These are phyloP conservation scores for Latrodectus elegans DNA, from an alignment of 2,888 invertebrate genomes.

Conservation along the genomic window DNA sequence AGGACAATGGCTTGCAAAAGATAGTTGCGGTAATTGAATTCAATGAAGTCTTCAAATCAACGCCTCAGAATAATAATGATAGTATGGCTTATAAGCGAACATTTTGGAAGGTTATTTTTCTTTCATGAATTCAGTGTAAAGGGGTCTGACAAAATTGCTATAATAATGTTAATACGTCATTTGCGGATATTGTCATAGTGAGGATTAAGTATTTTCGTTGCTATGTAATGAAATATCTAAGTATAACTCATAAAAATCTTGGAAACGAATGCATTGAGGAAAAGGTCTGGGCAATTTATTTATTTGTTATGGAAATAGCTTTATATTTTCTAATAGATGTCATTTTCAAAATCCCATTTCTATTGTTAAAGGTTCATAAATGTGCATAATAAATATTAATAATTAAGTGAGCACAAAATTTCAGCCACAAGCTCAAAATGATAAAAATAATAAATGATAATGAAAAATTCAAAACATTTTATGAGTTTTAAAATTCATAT, in stretches of 20 bases:
- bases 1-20: neutral
- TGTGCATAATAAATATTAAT: no score
- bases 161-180: slow-evolving; percentile 10
- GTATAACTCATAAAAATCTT: neutral
- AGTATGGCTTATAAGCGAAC: slow-evolving; percentile 8
- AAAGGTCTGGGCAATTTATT: no score
- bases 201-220: neutral
- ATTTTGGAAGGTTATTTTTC: slow-evolving; percentile 2
- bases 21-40: slow-evolving; percentile 21
- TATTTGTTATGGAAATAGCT: no score
- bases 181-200: slow-evolving; percentile 3
- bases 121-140: neutral
- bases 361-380: no score
- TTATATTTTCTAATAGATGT: no score
- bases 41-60: slow-evolving; percentile 7
- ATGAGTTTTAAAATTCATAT: no score
- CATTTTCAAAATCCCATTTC: no score
- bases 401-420: no score
- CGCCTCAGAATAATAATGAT: neutral
- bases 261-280: no score
- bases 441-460: no score
- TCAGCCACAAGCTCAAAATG: no score
- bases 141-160: neutral
- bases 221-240: neutral
- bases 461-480: no score